phyloP scores from a whole-genome alignment of 2,797 vertebrate genomes.

The Anguilla marmorata region DNA sequence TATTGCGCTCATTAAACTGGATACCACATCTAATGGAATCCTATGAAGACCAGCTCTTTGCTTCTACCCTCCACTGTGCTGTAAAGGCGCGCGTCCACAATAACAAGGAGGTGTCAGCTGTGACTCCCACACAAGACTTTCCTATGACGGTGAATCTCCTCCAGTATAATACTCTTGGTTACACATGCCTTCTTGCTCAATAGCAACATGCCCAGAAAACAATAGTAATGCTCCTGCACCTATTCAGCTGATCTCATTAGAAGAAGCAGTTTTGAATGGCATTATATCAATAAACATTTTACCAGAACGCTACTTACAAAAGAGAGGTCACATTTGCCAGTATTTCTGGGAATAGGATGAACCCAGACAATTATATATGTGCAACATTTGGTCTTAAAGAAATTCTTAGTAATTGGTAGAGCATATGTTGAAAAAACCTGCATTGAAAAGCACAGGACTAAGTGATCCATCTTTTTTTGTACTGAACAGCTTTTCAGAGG shows the following conservation, averaged over 20 bases:
- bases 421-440: neutral
- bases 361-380: neutral
- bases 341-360: no score
- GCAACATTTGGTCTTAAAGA: neutral
- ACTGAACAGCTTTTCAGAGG: neutral
- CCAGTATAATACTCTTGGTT: neutral
- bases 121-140: neutral
- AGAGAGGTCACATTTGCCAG: neutral
- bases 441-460: neutral
- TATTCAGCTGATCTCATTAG: neutral
- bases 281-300: neutral
- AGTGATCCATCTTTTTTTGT: neutral
- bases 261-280: conserved; percentile 1
- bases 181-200: neutral
- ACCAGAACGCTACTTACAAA: neutral
- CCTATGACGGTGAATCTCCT: neutral
- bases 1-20: conserved; percentile 22
- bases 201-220: neutral
- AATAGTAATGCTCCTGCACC: neutral
- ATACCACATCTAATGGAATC: neutral
- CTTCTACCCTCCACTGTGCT: neutral
- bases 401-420: neutral
- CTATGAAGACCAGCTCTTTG: neutral
- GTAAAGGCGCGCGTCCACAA: neutral
- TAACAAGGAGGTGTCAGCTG: conserved; percentile 17